Conservation (phyloP, 2,113 vertebrate species). For the Vireo altiloquus region DNA sequence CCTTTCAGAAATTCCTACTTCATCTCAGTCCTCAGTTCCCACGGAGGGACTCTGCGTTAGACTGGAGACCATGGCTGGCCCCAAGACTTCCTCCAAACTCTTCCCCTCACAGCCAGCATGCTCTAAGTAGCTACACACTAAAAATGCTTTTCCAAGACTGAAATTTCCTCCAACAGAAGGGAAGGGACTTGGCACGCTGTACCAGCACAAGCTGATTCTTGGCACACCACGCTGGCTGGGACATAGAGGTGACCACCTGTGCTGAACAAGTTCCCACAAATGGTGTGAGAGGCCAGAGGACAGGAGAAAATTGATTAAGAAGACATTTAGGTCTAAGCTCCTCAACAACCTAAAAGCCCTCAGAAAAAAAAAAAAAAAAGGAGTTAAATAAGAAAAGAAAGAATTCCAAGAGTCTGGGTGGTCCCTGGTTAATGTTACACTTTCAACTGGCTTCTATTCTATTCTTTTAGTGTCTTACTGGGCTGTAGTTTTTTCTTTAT, state of each 20-base stretch:
- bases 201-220: not conserved
- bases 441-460: not conserved
- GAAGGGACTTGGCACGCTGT: rapidly evolving
- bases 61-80: not conserved
- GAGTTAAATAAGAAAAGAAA: not conserved
- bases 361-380: rapidly evolving
- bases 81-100: not conserved
- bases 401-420: not conserved
- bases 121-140: not conserved
- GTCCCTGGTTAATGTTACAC: not conserved
- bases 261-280: not conserved
- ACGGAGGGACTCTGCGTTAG: rapidly evolving
- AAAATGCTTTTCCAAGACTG: not conserved
- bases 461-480: not conserved
- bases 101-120: not conserved
- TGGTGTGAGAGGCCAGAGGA: not conserved
- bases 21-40: not conserved
- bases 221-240: rapidly evolving
- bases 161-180: not conserved
- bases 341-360: not conserved
- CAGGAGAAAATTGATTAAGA: not conserved
- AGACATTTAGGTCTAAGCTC: not conserved
- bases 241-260: not conserved
- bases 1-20: not conserved
- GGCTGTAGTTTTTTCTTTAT: not conserved